Evolutionary conservation across 2,888 invertebrate species (phyloP), one percentile per base, ranked within the genome.

Genomic region (Rhingia rostrata): DNA sequence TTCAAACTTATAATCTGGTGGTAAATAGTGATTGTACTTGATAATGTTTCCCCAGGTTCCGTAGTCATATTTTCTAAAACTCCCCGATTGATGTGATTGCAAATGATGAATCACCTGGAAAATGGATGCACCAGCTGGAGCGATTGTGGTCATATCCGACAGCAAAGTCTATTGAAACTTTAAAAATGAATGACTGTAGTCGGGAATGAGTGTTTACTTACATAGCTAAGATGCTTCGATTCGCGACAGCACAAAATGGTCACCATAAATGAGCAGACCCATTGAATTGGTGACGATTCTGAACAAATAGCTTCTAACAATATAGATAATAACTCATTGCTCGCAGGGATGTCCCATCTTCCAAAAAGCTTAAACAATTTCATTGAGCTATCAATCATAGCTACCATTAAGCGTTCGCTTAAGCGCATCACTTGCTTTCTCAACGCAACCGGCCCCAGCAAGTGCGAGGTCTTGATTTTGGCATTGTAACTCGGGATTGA

Each of bases 21-120:
- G 95, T 0, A 87, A 90, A 2, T 88, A 83, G 22, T 90, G 90
- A 4, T 93, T 93, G 87, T 95, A 95, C 5, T 88, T 90, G 64
- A 90, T 87, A 43, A 92, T 89, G 88, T 95, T 95, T 67, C 88
- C 88, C 4, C 91, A 85, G 22, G 87, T 84, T 32, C 94, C 94
- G 86, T 92, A 91, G 89, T 94, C 93, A 87, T 93, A 94, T 70
- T 93, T 92, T 6, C 93, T 92, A 89, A 94, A 94, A 37, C 90
- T 89, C 3, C 92, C 92, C 4, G 92, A 92, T 3, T 91, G 92
- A 14, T 90, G 88, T 32, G 93, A 92, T 91, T 97, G 96, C 0
- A 93, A 93, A 88, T 94, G 96, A 90, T 97, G 96, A 0, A 94
- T 92, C 0, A 96, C 89, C 89, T 96, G 95, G 86, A 93, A 93